Conservation (phyloP, 1,140 invertebrate genomes). For the Drosophila tsacasi region DNA sequence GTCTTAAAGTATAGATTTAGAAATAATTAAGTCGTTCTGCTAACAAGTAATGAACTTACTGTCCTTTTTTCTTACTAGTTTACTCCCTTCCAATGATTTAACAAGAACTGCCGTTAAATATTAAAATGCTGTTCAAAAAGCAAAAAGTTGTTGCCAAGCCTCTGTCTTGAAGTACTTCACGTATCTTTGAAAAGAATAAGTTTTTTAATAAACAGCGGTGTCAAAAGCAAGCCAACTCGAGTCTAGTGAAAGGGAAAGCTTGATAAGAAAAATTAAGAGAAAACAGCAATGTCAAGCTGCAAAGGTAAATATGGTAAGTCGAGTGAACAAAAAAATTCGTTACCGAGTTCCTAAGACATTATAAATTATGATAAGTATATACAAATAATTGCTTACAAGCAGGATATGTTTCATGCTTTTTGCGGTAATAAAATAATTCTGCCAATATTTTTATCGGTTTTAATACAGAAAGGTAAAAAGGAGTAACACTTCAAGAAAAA, state of each 20-base stretch:
- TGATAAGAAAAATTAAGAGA: conserved; percentile 1
- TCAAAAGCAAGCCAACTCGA: conserved; percentile 49
- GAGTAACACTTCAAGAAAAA: neutral
- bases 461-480: no score
- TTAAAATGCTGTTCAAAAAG: conserved; percentile 45
- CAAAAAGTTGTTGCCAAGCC: conserved; percentile 61
- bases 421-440: conserved; percentile 29
- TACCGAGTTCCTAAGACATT: neutral
- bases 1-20: conserved; percentile 13
- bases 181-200: conserved; percentile 38
- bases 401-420: conserved; percentile 22
- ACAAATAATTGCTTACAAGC: conserved; percentile 57
- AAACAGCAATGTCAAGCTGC: conserved; percentile 18
- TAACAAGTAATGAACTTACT: conserved; percentile 43
- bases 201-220: conserved; percentile 70
- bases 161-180: conserved; percentile 1
- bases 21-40: conserved; percentile 39
- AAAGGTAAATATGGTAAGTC: conserved; percentile 1
- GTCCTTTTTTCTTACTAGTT: no score
- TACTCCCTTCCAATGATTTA: no score
- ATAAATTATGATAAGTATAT: conserved; percentile 53
- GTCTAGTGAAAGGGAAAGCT: conserved; percentile 9
- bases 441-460: neutral
- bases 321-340: neutral
- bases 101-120: conserved; percentile 37